Conservation (phyloP, 2,797 vertebrate genomes). For the Enteromius viviparus region DNA sequence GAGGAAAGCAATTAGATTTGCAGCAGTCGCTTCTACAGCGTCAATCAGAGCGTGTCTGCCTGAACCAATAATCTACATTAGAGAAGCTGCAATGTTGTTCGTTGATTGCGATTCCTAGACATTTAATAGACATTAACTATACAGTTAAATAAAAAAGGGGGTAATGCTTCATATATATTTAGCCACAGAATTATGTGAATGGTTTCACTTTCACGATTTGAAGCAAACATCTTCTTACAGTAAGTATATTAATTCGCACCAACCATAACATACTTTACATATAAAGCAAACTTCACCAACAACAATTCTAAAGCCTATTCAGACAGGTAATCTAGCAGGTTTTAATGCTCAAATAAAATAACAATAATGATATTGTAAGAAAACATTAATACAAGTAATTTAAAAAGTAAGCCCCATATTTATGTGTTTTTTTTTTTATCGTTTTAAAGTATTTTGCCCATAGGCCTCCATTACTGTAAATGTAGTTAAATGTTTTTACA, state of each 20-base stretch:
- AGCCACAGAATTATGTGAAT: neutral
- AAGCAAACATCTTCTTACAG: neutral
- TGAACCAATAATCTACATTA: neutral
- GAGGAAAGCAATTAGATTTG: constrained; percentile 7
- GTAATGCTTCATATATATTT: neutral
- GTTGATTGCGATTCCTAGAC: neutral
- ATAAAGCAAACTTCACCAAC: neutral
- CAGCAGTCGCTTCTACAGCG: neutral
- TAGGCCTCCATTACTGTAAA: constrained; percentile 7
- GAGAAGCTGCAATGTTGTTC: neutral
- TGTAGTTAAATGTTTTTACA: constrained; percentile 6
- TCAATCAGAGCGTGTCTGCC: neutral
- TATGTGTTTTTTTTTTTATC: neutral
- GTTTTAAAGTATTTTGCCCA: neutral
- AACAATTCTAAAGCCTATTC: neutral
- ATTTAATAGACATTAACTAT: neutral
- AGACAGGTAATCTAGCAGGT: neutral
- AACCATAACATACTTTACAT: neutral
- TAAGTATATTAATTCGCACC: neutral
- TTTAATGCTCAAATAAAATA: neutral
- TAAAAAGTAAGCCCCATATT: neutral
- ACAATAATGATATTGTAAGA: neutral
- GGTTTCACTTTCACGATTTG: neutral
- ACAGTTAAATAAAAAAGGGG: too few relatives aligned
- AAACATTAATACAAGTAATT: neutral